Percentiles rank a stretch among this genome's conserved stretches.
Conservation (phyloP, 2,888 invertebrate species). For the Disparrhopalites patrizii region DNA sequence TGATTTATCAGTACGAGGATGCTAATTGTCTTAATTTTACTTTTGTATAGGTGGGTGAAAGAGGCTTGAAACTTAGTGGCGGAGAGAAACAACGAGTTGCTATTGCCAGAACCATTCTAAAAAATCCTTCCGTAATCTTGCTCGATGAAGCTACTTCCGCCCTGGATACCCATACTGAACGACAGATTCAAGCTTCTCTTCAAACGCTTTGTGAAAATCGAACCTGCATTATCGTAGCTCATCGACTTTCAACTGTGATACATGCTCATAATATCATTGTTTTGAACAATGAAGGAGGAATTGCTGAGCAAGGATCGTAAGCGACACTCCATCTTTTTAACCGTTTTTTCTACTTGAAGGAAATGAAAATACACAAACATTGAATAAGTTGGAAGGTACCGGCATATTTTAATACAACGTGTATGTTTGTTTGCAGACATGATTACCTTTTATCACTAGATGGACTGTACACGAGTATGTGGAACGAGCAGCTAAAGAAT, state of each 20-base stretch:
- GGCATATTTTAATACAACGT: no score
- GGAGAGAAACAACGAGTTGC: slow-evolving; percentile 98
- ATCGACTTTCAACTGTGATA: slow-evolving; percentile 88
- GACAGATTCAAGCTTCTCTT: slow-evolving; percentile 77
- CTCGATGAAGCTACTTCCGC: slow-evolving; percentile 95
- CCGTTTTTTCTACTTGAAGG: no score
- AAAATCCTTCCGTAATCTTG: slow-evolving; percentile 82
- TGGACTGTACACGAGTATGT: slow-evolving; percentile 85
- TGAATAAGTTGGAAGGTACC: no score
- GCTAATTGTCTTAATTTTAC: background rate
- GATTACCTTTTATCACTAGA: slow-evolving; percentile 64
- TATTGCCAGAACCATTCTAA: slow-evolving; percentile 90
- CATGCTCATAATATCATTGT: slow-evolving; percentile 94
- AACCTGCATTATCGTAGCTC: slow-evolving; percentile 91
- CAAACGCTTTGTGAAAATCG: slow-evolving; percentile 73
- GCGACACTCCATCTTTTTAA: no score
- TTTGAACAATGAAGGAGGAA: slow-evolving; percentile 77
- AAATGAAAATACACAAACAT: background rate
- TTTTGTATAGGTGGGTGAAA: slow-evolving; percentile 73
- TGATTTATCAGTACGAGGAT: background rate
- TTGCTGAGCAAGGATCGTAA: slow-evolving; percentile 82
- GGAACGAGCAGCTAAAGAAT: slow-evolving; percentile 77
- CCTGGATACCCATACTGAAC: slow-evolving; percentile 90
- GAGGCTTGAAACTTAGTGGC: slow-evolving; percentile 90
- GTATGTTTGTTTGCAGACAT: slow-evolving; percentile 59